Evolutionary conservation across 2,113 vertebrate genomes (phyloP).

Genomic region (Zosterops lateralis): DNA sequence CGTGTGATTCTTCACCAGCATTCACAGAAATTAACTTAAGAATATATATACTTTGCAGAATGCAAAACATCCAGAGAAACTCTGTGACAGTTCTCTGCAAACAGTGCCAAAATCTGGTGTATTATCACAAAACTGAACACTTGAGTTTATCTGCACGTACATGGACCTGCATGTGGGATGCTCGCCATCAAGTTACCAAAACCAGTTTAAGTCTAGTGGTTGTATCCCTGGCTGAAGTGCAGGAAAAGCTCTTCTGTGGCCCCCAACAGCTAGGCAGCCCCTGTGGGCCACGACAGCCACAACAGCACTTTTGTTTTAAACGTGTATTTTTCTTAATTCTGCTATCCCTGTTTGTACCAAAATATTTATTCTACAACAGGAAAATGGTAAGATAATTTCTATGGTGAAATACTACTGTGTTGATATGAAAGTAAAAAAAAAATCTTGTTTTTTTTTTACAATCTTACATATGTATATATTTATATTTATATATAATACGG

Average conservation of each 20-base stretch:
- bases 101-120: fast-evolving
- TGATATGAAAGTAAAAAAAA: not conserved
- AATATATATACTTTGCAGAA: not conserved
- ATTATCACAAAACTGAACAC: not conserved
- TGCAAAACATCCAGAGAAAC: not conserved
- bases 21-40: constrained; percentile 50
- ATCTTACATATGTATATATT: not conserved
- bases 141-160: fast-evolving
- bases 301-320: not conserved
- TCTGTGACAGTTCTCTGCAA: not conserved
- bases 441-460: not conserved
- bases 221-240: not conserved
- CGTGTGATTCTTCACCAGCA: not conserved
- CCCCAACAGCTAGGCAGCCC: not conserved
- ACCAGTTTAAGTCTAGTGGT: not conserved
- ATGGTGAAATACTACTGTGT: not conserved
- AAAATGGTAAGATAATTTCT: not conserved
- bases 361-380: not conserved
- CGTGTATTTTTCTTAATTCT: not conserved
- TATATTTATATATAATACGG: not conserved
- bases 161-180: not conserved
- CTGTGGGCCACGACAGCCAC: not conserved
- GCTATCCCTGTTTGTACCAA: not conserved
- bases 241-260: not conserved
- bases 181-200: not conserved